Base-by-base conservation (phyloP, 2,888 invertebrate species). In the Carterocephalus palaemon region DNA sequence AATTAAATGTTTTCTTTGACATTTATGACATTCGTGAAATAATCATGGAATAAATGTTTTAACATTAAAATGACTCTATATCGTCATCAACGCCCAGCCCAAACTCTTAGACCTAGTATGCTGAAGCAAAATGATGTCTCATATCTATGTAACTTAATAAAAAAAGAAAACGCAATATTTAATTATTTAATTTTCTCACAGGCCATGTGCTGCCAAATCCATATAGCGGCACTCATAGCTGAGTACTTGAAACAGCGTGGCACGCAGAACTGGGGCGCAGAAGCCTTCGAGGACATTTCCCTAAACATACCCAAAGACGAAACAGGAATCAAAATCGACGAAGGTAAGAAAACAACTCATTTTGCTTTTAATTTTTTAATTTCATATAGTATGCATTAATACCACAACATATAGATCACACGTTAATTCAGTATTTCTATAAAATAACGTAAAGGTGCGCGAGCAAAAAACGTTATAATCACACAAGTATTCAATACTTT, bases 141-240 rank as follows among this genome's bases (percentile, higher is more conserved):
- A n/a, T n/a, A n/a, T n/a, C n/a, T n/a, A n/a, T n/a, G n/a, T n/a
- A n/a, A n/a, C n/a, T n/a, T n/a, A n/a, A n/a, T n/a, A n/a, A n/a
- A n/a, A n/a, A n/a, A n/a, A n/a, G n/a, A n/a, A n/a, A n/a, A n/a
- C n/a, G n/a, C n/a, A n/a, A n/a, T n/a, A n/a, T n/a, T n/a, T n/a
- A n/a, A n/a, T n/a, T n/a, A n/a, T n/a, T 19, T 12, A 19, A 5
- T 24, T 20, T 28, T 9, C 20, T 39, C 31, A 28, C 70, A 94
- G 90, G 97, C 97, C 24, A 97, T 97, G 65, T 96, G 97, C 71
- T 96, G 96, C 69, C 95, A 96, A 71, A 88, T 98, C 0, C 98
- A 99, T 71, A 96, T 98, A 56, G 96, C 97, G 2, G 98, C 98
- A 0, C 88, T 98, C 16, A 96, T 98, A 87, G 95, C 97, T 0